These are phyloP conservation scores for Rafetus swinhoei DNA, from an alignment of 2,113 vertebrate species.

Conservation along the genomic window DNA sequence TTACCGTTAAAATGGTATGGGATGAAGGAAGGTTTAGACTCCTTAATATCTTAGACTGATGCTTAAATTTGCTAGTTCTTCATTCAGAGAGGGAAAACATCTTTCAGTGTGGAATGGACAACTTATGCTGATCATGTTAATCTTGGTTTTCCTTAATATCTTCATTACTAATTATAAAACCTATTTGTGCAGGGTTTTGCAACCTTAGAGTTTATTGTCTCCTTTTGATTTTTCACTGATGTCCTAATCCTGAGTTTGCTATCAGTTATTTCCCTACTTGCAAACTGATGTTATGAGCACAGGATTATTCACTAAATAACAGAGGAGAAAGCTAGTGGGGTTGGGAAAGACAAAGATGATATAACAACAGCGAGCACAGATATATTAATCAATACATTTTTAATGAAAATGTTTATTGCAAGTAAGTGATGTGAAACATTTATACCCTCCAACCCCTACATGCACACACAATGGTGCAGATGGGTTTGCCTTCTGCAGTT, in stretches of 20 bases:
- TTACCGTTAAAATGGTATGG: background rate
- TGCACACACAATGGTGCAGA: background rate
- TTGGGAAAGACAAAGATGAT: background rate
- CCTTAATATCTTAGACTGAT: background rate
- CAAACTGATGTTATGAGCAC: background rate
- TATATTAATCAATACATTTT: background rate
- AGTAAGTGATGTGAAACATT: background rate
- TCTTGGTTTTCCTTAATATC: background rate
- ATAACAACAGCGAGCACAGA: background rate
- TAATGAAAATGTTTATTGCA: background rate
- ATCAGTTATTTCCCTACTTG: background rate
- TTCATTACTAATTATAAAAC: background rate
- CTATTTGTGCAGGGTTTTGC: background rate
- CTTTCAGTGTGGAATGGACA: background rate
- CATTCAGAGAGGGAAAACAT: background rate
- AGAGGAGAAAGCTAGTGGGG: background rate
- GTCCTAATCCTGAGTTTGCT: background rate
- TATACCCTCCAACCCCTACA: background rate
- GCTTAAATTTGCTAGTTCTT: background rate
- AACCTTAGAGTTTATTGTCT: background rate
- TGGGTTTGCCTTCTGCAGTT: background rate
- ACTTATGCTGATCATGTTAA: too few species aligned
- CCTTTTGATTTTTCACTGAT: background rate
- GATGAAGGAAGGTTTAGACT: background rate
- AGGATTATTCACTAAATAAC: background rate